These are phyloP conservation scores for Gorsachius magnificus DNA, from an alignment of 2,797 vertebrate genomes.

Conservation along the genomic window DNA sequence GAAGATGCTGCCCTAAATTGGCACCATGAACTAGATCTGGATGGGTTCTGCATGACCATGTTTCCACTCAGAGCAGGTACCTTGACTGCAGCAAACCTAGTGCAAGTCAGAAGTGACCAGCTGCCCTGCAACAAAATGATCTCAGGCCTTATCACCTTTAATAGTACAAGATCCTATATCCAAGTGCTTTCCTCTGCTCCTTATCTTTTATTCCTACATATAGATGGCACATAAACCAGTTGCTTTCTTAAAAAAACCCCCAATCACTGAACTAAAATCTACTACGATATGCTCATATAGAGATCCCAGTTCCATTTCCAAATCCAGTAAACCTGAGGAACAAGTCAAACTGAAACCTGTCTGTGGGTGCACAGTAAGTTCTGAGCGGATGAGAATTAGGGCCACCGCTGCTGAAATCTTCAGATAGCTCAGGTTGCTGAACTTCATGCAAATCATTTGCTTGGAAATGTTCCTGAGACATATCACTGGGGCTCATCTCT, in stretches of 20 bases:
- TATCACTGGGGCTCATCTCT: not conserved
- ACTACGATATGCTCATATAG: not conserved
- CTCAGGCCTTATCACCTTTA: not conserved
- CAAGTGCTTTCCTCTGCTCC: not conserved
- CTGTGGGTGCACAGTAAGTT: not conserved
- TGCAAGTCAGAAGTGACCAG: not conserved
- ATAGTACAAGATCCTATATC: not conserved
- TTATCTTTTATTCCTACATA: not conserved
- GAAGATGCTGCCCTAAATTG: not conserved
- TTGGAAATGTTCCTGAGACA: not conserved
- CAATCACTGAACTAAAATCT: not conserved
- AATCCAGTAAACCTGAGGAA: not conserved
- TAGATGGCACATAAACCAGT: not conserved
- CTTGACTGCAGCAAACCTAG: not conserved
- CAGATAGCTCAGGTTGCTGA: not conserved
- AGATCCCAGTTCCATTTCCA: conserved; percentile 21
- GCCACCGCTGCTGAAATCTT: not conserved
- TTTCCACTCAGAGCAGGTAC: not conserved
- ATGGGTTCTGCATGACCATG: not conserved
- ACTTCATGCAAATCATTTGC: not conserved
- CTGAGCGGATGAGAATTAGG: not conserved
- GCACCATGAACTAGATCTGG: not conserved
- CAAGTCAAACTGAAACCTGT: conserved; percentile 36
- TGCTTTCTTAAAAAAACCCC: not conserved
- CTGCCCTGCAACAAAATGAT: not conserved